Percentiles rank a stretch among this genome's conserved stretches.
phyloP scores from a whole-genome alignment of 1,140 invertebrate species.

The Pteromalus puparum region DNA sequence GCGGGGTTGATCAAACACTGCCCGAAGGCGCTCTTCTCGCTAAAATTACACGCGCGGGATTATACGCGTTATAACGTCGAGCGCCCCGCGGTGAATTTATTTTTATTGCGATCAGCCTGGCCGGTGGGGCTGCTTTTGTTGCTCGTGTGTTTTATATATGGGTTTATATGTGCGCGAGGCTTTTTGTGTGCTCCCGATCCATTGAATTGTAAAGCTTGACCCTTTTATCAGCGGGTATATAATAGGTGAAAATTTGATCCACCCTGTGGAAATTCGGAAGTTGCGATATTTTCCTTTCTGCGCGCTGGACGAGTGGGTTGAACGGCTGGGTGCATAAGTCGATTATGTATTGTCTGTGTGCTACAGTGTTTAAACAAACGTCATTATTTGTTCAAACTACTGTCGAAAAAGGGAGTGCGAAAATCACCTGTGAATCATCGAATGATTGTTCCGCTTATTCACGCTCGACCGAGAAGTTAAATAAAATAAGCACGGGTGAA shows the following conservation, averaged over 20 bases:
- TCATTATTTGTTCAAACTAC: no score
- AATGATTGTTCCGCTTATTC: no score
- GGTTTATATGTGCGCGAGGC: neutral
- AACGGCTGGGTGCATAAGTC: neutral
- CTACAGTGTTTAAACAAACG: no score
- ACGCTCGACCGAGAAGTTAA: neutral
- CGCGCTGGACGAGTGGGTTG: no score
- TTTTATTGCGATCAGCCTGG: slow-evolving; percentile 46
- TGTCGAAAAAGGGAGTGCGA: no score
- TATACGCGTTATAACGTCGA: slow-evolving; percentile 21
- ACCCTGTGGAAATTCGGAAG: neutral
- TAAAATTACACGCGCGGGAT: slow-evolving; percentile 40
- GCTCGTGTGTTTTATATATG: neutral
- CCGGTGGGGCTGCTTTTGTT: slow-evolving; percentile 4
- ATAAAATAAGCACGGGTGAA: neutral
- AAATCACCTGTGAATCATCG: no score
- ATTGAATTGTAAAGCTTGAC: slow-evolving; percentile 18
- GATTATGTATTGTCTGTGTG: neutral
- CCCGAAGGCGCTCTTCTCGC: slow-evolving; percentile 38
- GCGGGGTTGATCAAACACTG: slow-evolving; percentile 14
- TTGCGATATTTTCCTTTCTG: neutral
- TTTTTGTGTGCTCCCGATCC: neutral
- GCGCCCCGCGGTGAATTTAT: slow-evolving; percentile 43
- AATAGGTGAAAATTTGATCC: neutral
- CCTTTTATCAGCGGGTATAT: neutral